Evolutionary conservation across 2,797 vertebrate species (phyloP), one percentile per base, ranked within the genome.

Genomic region (Caiman crocodilus): DNA sequence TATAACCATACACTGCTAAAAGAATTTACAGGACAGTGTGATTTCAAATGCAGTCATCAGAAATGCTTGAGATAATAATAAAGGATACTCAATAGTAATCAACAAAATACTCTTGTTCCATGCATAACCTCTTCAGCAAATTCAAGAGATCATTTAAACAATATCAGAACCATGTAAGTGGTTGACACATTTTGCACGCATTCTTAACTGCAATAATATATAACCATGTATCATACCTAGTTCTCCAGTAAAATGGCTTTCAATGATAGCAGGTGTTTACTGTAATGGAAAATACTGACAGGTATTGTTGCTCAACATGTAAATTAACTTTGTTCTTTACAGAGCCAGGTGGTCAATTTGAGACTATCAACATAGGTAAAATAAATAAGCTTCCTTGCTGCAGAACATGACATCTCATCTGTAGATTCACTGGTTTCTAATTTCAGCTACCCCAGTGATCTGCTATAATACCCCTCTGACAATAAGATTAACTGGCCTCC

Each of bases 301-400:
- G 18, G 5, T 7, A 56, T 5, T 69, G 90, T 90, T 92, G 97
- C 96, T 98, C 97, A 98, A 97, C 96, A 98, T 79, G 67, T 96
- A 98, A 98, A 98, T 98, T 95, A 98, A 93, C 86, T 89, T 93
- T 95, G 95, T 96, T 97, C 96, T 98, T 96, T 97, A 91, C 84
- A 30, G 92, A 98, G 97, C 97, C 97, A 97, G 96, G 76, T 96
- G 95, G 95, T 95, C 95, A 97, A 97, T 98, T 95, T 97, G 97
- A 97, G 94, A 98, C 87, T 89, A 96, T 93, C 96, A 96, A 84
- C 94, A 97, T 96, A 91, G 77, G 80, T 87, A 89, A 96, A 95
- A 95, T 92, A 90, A 95, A 96, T 84, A 96, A 95, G 80, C 69
- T 35, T 71, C 55, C 90, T 94, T 4, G 6, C 76, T 85, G 92